Percentiles rank a stretch among this genome's conserved stretches.
These are phyloP conservation scores for Labeo calbasu DNA, from an alignment of 2,797 vertebrate genomes.

Conservation along the genomic window DNA sequence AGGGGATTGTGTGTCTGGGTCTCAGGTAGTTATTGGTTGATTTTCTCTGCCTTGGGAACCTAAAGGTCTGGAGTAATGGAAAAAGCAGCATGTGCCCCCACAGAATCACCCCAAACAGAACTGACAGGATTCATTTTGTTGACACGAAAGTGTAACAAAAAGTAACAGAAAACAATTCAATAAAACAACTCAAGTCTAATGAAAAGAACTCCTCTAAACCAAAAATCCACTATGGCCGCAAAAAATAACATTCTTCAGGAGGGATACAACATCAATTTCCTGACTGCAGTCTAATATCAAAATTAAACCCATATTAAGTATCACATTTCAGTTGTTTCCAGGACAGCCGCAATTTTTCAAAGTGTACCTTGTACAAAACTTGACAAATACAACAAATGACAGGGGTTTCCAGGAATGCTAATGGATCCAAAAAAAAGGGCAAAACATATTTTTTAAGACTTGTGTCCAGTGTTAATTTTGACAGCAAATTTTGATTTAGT, in stretches of 20 bases:
- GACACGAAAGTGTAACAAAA: conserved; percentile 7
- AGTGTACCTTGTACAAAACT: background rate
- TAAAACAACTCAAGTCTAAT: background rate
- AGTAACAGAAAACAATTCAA: background rate
- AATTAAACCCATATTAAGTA: conserved; percentile 7
- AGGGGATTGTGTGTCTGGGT: conserved; percentile 59
- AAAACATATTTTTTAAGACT: background rate
- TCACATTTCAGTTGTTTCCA: background rate
- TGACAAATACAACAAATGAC: background rate
- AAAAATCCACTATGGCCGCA: conserved; percentile 6
- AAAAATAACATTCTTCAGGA: conserved; percentile 16
- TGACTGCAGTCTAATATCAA: background rate
- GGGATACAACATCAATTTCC: conserved; percentile 3
- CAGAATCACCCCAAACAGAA: conserved; percentile 5
- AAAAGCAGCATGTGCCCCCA: conserved; percentile 40
- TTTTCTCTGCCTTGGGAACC: conserved; percentile 54
- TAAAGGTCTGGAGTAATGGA: conserved; percentile 45
- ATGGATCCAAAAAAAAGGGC: background rate
- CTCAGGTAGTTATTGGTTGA: conserved; percentile 50
- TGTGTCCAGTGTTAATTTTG: no score
- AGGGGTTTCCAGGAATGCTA: background rate
- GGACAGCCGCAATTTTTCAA: conserved; percentile 9
- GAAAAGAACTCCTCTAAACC: conserved; percentile 8
- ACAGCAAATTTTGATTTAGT: no score
- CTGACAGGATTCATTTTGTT: conserved; percentile 21